These are phyloP conservation scores for Chloropsis cyanopogon DNA, from an alignment of 2,113 vertebrate species.

Conservation along the genomic window DNA sequence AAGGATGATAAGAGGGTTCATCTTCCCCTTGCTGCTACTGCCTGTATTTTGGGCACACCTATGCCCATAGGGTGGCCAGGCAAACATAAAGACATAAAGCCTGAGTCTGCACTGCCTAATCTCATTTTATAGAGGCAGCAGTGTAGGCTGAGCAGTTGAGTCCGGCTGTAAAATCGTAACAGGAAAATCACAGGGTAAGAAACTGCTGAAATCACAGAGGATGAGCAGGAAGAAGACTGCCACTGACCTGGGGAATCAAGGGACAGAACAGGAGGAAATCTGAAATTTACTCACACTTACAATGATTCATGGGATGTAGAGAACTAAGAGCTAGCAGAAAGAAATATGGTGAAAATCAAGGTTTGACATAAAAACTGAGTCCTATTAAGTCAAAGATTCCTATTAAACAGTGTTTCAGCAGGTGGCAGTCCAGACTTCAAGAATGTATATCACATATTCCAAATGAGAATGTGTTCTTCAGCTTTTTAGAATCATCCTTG, in stretches of 20 bases:
- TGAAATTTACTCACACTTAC: neutral
- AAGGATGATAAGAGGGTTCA: neutral
- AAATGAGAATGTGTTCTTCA: neutral
- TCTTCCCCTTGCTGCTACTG: neutral
- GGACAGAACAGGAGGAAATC: neutral
- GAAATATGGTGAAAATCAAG: neutral
- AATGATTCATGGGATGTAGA: fast-evolving
- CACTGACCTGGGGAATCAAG: neutral
- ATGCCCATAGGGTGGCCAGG: neutral
- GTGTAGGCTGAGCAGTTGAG: neutral
- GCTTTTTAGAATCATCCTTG: neutral
- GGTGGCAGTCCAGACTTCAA: neutral
- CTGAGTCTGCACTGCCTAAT: neutral
- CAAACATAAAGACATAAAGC: neutral
- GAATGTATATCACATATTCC: neutral
- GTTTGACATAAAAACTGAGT: neutral
- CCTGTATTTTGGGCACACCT: neutral
- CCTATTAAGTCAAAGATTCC: neutral
- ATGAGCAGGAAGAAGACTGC: neutral
- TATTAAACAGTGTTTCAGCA: neutral
- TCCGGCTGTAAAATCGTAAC: neutral
- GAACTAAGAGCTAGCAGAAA: neutral
- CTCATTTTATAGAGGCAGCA: neutral
- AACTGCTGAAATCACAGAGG: neutral
- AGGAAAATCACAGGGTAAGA: neutral